These are phyloP conservation scores for Istiophorus platypterus DNA, from an alignment of 2,113 vertebrate genomes.

Conservation along the genomic window DNA sequence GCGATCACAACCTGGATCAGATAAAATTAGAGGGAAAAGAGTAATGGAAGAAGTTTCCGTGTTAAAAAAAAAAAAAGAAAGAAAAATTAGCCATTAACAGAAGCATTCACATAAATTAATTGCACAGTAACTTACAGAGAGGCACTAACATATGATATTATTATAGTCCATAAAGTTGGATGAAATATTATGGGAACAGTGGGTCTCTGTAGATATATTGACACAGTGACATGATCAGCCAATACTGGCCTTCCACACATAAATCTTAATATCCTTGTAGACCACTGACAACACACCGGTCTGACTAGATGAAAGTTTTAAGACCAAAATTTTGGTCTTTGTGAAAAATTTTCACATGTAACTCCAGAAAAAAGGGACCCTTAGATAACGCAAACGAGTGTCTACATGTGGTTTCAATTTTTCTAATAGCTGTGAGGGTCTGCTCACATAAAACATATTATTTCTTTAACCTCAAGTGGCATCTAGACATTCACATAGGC, in stretches of 20 bases:
- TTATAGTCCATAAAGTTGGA: constrained; percentile 61
- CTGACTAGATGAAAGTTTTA: not conserved
- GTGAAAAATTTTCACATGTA: not conserved
- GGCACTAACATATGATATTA: constrained; percentile 63
- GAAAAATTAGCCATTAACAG: constrained; percentile 12
- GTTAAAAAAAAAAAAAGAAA: not conserved
- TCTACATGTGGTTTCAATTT: not conserved
- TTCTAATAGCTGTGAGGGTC: not conserved
- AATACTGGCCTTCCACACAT: constrained; percentile 7
- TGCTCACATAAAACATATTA: not conserved
- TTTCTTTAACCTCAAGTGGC: not conserved
- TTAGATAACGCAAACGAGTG: not conserved
- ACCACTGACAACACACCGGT: not conserved
- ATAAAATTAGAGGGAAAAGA: constrained; percentile 4
- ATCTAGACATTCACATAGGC: not conserved
- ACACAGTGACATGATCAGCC: constrained; percentile 50
- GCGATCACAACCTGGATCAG: constrained; percentile 46
- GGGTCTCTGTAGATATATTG: constrained; percentile 42
- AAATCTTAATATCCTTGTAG: constrained; percentile 34
- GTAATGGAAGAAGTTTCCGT: constrained; percentile 44
- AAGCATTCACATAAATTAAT: constrained; percentile 36
- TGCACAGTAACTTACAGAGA: constrained; percentile 29
- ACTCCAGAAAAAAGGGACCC: not conserved
- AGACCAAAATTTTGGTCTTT: not conserved
- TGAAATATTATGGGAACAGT: constrained; percentile 50